Base-by-base conservation (phyloP, 2,797 vertebrate species). In the Spondyliosoma cantharus region DNA sequence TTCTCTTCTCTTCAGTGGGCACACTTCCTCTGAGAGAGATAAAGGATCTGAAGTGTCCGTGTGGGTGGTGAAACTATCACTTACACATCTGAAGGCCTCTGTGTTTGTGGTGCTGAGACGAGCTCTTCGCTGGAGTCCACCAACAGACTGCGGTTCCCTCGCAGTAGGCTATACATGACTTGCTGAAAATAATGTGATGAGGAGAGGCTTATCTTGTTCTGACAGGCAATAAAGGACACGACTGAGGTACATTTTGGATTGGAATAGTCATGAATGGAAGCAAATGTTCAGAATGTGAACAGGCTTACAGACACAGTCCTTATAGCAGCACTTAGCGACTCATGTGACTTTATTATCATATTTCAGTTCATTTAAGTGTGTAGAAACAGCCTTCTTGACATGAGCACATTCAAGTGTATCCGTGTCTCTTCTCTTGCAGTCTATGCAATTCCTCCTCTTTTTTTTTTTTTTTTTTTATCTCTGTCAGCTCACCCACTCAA, bases 11-110 rank as follows among this genome's bases (percentile, higher is more conserved):
- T 78, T 71, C 73, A 22, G 50, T 73, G 25, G 50, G 71, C 54
- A 67, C 6, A 16, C 67, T 58, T 74, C 46, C 52, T 43, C 61
- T 69, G 61, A 66, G 37, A 25, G 53, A 73, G 37, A 87, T 60
- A 80, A 74, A 80, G 65, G 27, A 71, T 80, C 58, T 83, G 62
- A 82, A 57, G 54, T 54, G 53, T 80, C 69, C 49, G 8, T 64
- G 81, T 86, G 73, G 84, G 81, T 54, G 77, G 78, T 73, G 76
- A 79, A 82, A 73, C 81, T 72, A 67, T 78, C 37, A 70, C 76
- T 84, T 72, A 20, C 52, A 75, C 81, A 73, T 81, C 53, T 83
- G 77, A 85, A 82, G 76, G 77, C 53, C 63, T 76, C 52, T 15
- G 13, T 78, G 65, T 76, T 75, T 84, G 50, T 76, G 78, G 43